Conservation (phyloP, 2,888 invertebrate species). For the Nomada flava region DNA sequence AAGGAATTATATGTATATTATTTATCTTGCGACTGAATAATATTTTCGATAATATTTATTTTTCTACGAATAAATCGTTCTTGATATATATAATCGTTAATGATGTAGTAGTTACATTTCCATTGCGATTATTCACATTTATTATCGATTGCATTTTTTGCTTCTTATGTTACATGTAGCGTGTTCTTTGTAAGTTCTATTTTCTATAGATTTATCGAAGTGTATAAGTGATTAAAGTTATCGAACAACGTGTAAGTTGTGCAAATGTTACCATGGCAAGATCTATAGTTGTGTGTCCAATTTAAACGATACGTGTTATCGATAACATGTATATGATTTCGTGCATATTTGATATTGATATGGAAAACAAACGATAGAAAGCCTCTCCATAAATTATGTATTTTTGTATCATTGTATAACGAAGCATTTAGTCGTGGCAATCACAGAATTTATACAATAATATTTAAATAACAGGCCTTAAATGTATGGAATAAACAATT, state of each 20-base stretch:
- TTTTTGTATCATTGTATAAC: background rate
- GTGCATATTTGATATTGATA: background rate
- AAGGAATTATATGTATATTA: background rate
- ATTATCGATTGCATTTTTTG: background rate
- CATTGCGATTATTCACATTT: background rate
- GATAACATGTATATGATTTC: conserved; percentile 16
- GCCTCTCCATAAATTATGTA: conserved; percentile 3
- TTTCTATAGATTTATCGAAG: background rate
- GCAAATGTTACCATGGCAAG: background rate
- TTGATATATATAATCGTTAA: background rate
- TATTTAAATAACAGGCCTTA: background rate
- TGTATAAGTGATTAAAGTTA: background rate
- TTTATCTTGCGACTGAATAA: background rate
- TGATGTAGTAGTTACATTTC: background rate
- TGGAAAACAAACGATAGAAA: background rate
- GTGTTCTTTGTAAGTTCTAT: background rate
- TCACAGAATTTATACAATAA: background rate
- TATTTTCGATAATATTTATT: background rate
- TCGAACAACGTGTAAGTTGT: background rate
- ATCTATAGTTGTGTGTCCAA: background rate
- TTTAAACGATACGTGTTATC: background rate
- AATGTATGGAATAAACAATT: background rate
- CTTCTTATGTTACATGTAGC: background rate
- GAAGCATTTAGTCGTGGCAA: background rate
- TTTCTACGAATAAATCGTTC: background rate